A percentile compares a stretch with the other conserved stretches of the same genome.
phyloP scores from a whole-genome alignment of 1,140 invertebrate genomes.

The Diploscapter pachys region DNA sequence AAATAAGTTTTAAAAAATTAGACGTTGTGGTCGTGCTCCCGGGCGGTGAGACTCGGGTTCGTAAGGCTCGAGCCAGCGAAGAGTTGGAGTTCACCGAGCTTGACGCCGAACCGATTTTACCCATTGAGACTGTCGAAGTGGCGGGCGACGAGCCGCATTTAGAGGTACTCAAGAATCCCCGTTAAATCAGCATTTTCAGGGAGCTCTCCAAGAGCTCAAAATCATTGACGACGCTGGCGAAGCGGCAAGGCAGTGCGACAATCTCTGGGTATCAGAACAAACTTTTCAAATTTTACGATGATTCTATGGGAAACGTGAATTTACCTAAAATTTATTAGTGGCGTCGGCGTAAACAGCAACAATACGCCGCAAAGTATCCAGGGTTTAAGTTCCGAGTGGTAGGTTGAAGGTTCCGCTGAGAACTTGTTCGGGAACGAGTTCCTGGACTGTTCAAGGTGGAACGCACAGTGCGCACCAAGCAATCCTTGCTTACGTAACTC shows the following conservation, averaged over 20 bases:
- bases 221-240: constrained; percentile 68
- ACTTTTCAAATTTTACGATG: background rate
- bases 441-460: too few species aligned
- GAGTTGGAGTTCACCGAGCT: background rate
- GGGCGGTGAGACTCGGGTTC: constrained; percentile 8
- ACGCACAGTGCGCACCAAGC: too few species aligned
- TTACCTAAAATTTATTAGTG: background rate
- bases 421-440: too few species aligned
- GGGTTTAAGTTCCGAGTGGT: too few species aligned
- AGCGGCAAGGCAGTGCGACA: constrained; percentile 69
- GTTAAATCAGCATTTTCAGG: constrained; percentile 64
- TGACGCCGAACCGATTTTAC: constrained; percentile 11
- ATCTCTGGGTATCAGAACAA: constrained; percentile 42
- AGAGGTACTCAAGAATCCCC: constrained; percentile 11
- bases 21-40: background rate
- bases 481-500: too few species aligned
- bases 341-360: background rate
- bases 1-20: too few species aligned
- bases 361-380: too few species aligned
- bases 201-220: constrained; percentile 73
- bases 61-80: constrained; percentile 12
- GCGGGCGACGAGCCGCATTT: constrained; percentile 15
- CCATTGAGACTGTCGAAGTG: constrained; percentile 28
- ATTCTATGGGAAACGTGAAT: background rate
- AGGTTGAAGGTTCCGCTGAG: too few species aligned